Evolutionary conservation across 1,140 invertebrate genomes (phyloP).

Genomic region (Manduca sexta): DNA sequence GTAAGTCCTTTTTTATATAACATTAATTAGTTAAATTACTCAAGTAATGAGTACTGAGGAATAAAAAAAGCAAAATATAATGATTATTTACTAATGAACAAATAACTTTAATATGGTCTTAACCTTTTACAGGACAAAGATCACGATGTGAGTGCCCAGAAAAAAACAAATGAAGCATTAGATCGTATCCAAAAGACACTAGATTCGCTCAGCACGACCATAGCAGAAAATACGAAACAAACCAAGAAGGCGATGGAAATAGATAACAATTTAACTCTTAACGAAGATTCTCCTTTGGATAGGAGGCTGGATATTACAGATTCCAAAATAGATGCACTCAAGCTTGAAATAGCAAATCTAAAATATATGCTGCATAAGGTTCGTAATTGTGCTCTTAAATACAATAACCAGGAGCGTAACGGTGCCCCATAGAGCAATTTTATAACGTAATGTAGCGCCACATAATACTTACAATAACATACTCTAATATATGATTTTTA

Average conservation of each 20-base stretch:
- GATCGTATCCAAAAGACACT: constrained; percentile 79
- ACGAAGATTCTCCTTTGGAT: constrained; percentile 24
- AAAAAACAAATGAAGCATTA: constrained; percentile 79
- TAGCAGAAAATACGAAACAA: constrained; percentile 42
- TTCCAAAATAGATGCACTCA: constrained; percentile 72
- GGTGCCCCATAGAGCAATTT: no score
- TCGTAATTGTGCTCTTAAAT: not conserved
- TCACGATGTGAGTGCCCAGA: constrained; percentile 78
- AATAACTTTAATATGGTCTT: no score
- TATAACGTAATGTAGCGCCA: no score
- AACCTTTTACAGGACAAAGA: constrained; percentile 78
- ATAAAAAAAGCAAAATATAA: no score
- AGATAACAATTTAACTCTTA: constrained; percentile 72
- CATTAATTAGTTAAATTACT: no score
- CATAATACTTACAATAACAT: no score
- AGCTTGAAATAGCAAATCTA: constrained; percentile 72
- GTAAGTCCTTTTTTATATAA: no score
- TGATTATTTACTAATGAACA: not conserved
- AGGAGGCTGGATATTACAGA: constrained; percentile 44
- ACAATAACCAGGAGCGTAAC: no score
- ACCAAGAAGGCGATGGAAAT: constrained; percentile 49
- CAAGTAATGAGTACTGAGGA: no score
- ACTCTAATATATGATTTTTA: no score
- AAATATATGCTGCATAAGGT: constrained; percentile 42
- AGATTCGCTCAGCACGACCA: constrained; percentile 61